These are phyloP conservation scores for Penelope pileata DNA, from an alignment of 2,113 vertebrate genomes.

Conservation along the genomic window DNA sequence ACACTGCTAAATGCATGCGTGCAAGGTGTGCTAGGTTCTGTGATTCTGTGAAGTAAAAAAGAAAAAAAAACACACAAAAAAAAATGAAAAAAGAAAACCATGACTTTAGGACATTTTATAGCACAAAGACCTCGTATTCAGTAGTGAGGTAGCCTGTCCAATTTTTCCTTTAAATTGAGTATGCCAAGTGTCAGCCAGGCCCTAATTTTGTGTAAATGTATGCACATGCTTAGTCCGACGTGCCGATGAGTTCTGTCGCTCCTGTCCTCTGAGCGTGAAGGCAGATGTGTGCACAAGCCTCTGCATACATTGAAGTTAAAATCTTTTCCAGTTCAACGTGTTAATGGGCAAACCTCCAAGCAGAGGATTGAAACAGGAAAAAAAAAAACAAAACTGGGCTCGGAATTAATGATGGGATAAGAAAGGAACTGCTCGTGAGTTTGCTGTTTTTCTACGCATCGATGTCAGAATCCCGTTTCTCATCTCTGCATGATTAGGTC, in stretches of 20 bases:
- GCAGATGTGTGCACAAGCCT: not conserved
- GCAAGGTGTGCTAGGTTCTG: not conserved
- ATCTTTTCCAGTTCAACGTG: accelerated
- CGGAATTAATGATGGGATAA: not conserved
- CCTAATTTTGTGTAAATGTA: not conserved
- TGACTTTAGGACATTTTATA: not conserved
- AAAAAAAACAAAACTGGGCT: not conserved
- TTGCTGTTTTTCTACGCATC: slow-evolving; percentile 30
- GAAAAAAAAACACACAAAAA: not conserved
- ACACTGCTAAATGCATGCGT: not conserved
- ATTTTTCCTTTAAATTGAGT: not conserved
- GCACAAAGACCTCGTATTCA: not conserved
- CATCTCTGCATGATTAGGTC: slow-evolving; percentile 2
- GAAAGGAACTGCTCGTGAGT: slow-evolving; percentile 45
- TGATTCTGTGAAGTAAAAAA: not conserved
- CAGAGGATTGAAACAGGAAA: not conserved
- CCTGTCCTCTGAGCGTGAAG: not conserved
- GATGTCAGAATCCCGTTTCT: not conserved
- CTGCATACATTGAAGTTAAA: not conserved
- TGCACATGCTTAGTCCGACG: accelerated
- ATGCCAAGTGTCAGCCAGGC: not conserved
- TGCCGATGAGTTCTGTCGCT: not conserved
- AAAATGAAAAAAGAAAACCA: not conserved
- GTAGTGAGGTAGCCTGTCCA: not conserved
- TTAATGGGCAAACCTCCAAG: not conserved